Base-by-base conservation (phyloP, 1,140 invertebrate species). In the Pogonognathellus flavescens region DNA sequence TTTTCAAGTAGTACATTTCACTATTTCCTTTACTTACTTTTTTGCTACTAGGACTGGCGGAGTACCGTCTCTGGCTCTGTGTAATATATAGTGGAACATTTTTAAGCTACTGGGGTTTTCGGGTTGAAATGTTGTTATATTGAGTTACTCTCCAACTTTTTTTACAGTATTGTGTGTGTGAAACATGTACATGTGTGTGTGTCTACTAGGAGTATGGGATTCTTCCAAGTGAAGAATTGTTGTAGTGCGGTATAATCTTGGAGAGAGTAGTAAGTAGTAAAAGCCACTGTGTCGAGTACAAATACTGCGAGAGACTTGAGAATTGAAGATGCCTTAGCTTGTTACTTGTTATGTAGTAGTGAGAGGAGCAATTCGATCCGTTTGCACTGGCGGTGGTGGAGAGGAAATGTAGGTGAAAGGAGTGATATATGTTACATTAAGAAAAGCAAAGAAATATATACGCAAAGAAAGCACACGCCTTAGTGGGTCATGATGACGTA, bases 321-420 rank as follows among this genome's bases (percentile, higher is more conserved):
- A 66, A 66, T 66, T 14, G 62, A 66, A 66, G 62, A 66, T 66
- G 25, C 31, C 62, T 66, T 76, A 76, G 31, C 70, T 76, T 49
- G 31, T 76, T 41, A 76, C 70, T 76, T 49, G 31, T 76, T 41
- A 76, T 76, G 70, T 41, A 41, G 31, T 76, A 76, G 14, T 76
- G 70, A 76, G 25, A 41, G 31, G 49, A 31, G 70, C 41, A 49
- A 50, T 76, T 76, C 70, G 70, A 76, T 76, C 70, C 70, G 41
- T 50, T 76, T 66, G 62, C 62, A 20, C 25, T 76, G 49, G 41
- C 14, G 16, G 13, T 20, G 20, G 18, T 18, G 60, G 31, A 31
- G n/a, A 49, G 41, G 70, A 76, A 76, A 76, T 49, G 70, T 76
- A 76, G 70, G 70, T 76, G 70, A 76, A 76, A 76, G 70, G 70